phyloP scores from a whole-genome alignment of 2,888 invertebrate species.

The Formica aserva region DNA sequence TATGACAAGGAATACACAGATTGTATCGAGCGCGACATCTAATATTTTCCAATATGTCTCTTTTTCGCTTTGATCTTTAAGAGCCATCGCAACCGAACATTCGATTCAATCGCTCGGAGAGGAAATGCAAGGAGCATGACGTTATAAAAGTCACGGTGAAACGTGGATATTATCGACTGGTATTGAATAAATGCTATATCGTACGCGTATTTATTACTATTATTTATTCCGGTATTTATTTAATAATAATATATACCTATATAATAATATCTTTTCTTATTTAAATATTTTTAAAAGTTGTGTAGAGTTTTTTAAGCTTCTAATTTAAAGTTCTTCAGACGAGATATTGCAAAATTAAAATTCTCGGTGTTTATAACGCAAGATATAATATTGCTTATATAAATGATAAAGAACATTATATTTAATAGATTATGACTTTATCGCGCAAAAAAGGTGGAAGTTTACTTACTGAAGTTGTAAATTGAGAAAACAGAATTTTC shows the following conservation, averaged over 20 bases:
- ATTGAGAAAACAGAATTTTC: slow-evolving; percentile 43
- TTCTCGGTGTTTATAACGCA: background rate
- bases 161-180: background rate
- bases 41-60: slow-evolving; percentile 43
- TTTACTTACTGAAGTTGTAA: slow-evolving; percentile 31
- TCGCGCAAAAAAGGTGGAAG: slow-evolving; percentile 15
- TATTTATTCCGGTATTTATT: background rate
- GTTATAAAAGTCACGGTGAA: slow-evolving; percentile 44
- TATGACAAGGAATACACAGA: slow-evolving; percentile 18
- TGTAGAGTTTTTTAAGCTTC: background rate
- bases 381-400: slow-evolving; percentile 21
- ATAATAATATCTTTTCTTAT: background rate
- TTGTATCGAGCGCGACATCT: slow-evolving; percentile 41
- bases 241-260: background rate
- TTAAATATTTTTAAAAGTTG: background rate
- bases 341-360: slow-evolving; percentile 5
- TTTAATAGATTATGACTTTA: slow-evolving; percentile 54
- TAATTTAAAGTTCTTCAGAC: background rate
- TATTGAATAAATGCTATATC: slow-evolving; percentile 19
- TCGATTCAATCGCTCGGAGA: slow-evolving; percentile 31
- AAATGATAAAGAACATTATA: slow-evolving; percentile 51
- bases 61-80: slow-evolving; percentile 39
- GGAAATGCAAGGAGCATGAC: slow-evolving; percentile 35
- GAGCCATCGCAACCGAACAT: slow-evolving; percentile 18
- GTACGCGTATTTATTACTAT: too few relatives aligned